These are phyloP conservation scores for Trichonephila clavipes DNA, from an alignment of 1,140 invertebrate genomes.

Conservation along the genomic window DNA sequence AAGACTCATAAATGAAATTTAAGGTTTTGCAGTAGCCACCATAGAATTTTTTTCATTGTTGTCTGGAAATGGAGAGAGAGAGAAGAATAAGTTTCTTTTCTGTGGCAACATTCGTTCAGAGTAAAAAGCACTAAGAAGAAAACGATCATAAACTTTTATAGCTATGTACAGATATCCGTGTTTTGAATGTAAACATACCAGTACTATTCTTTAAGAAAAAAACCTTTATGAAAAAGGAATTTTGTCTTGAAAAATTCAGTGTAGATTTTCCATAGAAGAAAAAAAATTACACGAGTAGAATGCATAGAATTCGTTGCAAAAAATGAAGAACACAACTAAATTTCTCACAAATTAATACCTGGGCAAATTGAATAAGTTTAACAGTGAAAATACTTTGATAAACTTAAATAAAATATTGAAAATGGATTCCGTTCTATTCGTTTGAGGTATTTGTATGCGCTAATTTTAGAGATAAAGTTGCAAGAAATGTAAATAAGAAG, in stretches of 20 bases:
- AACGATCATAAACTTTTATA: background rate
- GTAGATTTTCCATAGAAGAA: background rate
- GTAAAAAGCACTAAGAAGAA: background rate
- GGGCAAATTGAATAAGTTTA: too few species aligned
- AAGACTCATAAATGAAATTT: background rate
- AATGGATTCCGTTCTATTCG: too few species aligned
- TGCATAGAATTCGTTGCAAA: too few species aligned
- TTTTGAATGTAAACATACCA: background rate
- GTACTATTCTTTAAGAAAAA: background rate
- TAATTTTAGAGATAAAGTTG: too few species aligned
- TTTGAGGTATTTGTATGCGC: too few species aligned
- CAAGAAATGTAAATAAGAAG: too few species aligned
- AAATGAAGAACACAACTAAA: too few species aligned
- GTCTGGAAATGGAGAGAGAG: background rate
- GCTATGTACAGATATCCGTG: background rate
- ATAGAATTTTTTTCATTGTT: background rate
- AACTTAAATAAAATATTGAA: too few species aligned
- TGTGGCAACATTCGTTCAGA: background rate
- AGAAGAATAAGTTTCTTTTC: background rate
- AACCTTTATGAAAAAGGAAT: background rate
- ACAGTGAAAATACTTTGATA: too few species aligned
- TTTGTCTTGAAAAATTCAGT: background rate
- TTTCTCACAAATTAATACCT: too few species aligned
- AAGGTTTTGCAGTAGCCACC: background rate
- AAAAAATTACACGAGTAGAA: background rate